A percentile compares a stretch with the other conserved stretches of the same genome.
These are phyloP conservation scores for Hylaea fasciaria DNA, from an alignment of 2,888 invertebrate genomes.

Conservation along the genomic window DNA sequence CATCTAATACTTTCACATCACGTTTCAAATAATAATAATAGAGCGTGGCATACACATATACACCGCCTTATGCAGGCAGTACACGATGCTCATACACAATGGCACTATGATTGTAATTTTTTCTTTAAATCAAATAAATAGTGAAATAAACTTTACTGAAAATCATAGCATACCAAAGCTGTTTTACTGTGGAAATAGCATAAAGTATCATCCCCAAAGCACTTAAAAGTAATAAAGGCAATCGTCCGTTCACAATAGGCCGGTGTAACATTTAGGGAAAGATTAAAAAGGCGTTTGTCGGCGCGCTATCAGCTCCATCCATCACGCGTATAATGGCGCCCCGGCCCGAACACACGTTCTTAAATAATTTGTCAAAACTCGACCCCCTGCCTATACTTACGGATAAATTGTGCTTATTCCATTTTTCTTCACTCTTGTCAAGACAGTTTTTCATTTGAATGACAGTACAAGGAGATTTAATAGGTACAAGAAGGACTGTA, in stretches of 20 bases:
- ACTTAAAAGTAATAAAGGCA: constrained; percentile 38
- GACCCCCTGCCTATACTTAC: constrained; percentile 63
- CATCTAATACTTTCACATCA: no score
- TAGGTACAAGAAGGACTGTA: neutral
- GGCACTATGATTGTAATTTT: no score
- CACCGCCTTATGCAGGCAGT: no score
- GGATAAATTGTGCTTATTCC: constrained; percentile 63
- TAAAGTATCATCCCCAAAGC: constrained; percentile 36
- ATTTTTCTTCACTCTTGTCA: constrained; percentile 63
- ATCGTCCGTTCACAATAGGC: constrained; percentile 25
- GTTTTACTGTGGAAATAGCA: neutral
- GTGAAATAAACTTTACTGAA: neutral
- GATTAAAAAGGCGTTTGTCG: constrained; percentile 71
- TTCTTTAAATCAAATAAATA: no score
- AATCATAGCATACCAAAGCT: neutral
- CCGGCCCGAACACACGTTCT: constrained; percentile 81
- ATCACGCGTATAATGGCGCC: constrained; percentile 78
- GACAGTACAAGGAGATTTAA: constrained; percentile 44
- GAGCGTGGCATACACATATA: no score
- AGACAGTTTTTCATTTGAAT: constrained; percentile 54
- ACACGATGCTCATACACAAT: no score
- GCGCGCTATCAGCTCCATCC: constrained; percentile 72
- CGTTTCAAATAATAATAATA: neutral
- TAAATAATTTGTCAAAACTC: constrained; percentile 84
- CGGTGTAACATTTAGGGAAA: constrained; percentile 56